Conservation (phyloP, 30 jellyfish, hydroid and myxozoan genomes). For the Aurelia aurita region DNA sequence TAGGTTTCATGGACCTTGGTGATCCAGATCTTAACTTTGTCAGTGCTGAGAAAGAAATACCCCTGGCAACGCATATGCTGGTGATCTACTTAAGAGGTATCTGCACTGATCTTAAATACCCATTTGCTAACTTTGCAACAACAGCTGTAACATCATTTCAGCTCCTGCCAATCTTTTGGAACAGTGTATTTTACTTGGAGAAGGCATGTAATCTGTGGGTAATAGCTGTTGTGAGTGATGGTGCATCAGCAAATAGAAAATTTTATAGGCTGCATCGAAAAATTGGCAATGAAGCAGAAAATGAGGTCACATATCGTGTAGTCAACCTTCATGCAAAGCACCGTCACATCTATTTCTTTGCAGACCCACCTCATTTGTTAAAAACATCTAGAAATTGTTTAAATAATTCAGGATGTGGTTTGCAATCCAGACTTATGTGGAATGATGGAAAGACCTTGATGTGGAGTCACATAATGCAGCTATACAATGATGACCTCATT, state of each 20-base stretch:
- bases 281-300: slow-evolving; percentile 38
- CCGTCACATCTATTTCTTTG: slow-evolving; percentile 56
- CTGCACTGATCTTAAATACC: slow-evolving; percentile 62
- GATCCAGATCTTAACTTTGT: slow-evolving; percentile 67
- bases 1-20: slow-evolving; percentile 82
- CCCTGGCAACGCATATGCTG: slow-evolving; percentile 75
- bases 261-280: slow-evolving; percentile 60
- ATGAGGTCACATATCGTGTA: slow-evolving; percentile 51
- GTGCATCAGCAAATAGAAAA: slow-evolving; percentile 67
- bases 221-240: slow-evolving; percentile 68
- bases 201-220: slow-evolving; percentile 67
- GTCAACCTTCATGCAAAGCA: slow-evolving; percentile 54
- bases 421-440: slow-evolving; percentile 59
- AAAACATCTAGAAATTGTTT: slow-evolving; percentile 65
- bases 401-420: slow-evolving; percentile 55
- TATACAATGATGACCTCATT: slow-evolving; percentile 31
- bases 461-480: slow-evolving; percentile 62
- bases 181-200: slow-evolving; percentile 60
- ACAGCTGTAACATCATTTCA: slow-evolving; percentile 59
- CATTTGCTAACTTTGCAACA: slow-evolving; percentile 64
- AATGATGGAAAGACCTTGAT: slow-evolving; percentile 46
- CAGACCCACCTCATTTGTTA: slow-evolving; percentile 67
- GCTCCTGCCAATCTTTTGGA: slow-evolving; percentile 71
- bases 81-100: slow-evolving; percentile 64
- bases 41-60: slow-evolving; percentile 46